Conservation (phyloP, 2,888 invertebrate species). For the Tinea pellionella region DNA sequence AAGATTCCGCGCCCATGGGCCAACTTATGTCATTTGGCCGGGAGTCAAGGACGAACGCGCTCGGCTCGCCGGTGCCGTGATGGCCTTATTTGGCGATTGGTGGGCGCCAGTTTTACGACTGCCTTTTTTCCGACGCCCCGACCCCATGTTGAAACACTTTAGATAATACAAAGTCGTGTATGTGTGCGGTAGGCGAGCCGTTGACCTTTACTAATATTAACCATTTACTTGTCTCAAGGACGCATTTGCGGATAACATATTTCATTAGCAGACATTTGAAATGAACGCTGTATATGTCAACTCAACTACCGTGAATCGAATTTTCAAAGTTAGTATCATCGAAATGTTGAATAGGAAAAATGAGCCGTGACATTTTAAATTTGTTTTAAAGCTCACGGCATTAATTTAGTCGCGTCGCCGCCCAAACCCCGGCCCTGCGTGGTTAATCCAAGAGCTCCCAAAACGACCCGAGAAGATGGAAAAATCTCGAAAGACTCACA, state of each 20-base stretch:
- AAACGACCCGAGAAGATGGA: slow-evolving; percentile 60
- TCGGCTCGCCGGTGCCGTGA: slow-evolving; percentile 49
- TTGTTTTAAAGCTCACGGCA: slow-evolving; percentile 61
- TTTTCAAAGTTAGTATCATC: too few species aligned
- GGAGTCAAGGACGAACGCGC: slow-evolving; percentile 63
- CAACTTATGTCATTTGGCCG: slow-evolving; percentile 68
- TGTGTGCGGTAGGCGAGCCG: slow-evolving; percentile 36
- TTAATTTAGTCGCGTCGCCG: slow-evolving; percentile 61
- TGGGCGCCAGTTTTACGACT: slow-evolving; percentile 68
- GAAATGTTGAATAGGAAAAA: neutral
- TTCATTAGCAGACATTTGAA: neutral
- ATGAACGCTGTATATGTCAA: neutral
- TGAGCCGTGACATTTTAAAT: slow-evolving; percentile 60
- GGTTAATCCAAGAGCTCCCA: slow-evolving; percentile 59
- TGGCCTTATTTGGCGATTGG: slow-evolving; percentile 67
- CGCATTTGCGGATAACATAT: slow-evolving; percentile 12
- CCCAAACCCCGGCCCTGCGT: slow-evolving; percentile 52
- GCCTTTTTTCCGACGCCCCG: slow-evolving; percentile 59
- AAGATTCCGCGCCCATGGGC: slow-evolving; percentile 65
- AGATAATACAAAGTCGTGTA: slow-evolving; percentile 41
- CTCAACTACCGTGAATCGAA: too few species aligned
- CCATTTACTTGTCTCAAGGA: slow-evolving; percentile 35
- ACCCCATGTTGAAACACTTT: slow-evolving; percentile 52
- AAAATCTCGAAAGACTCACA: slow-evolving; percentile 65
- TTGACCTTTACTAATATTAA: slow-evolving; percentile 38